Conservation (phyloP, 2,888 invertebrate genomes). For the Holacanthella duospinosa region DNA sequence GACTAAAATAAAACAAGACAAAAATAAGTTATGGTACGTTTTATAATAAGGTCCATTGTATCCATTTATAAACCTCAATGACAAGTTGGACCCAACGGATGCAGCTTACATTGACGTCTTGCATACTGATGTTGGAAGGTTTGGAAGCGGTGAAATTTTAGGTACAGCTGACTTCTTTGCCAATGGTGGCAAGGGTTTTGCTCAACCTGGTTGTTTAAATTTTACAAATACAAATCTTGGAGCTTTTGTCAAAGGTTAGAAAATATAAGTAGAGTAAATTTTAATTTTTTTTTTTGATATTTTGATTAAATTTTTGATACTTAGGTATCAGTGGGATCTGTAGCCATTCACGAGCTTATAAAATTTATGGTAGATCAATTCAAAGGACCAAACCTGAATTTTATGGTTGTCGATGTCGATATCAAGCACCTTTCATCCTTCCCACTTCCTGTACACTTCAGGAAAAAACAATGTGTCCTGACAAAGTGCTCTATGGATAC, state of each 20-base stretch:
- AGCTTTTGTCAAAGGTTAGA: neutral
- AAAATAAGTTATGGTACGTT: no score
- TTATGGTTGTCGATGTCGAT: constrained; percentile 7
- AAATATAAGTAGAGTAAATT: neutral
- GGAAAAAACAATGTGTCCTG: neutral
- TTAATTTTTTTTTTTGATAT: neutral
- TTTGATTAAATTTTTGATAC: no score
- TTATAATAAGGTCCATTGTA: constrained; percentile 2
- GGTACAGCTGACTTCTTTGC: constrained; percentile 8
- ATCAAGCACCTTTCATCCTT: neutral
- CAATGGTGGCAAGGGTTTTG: constrained; percentile 4
- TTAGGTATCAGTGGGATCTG: constrained; percentile 2
- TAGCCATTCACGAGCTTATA: constrained; percentile 8
- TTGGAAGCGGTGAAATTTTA: neutral
- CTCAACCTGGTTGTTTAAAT: constrained; percentile 4
- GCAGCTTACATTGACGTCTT: constrained; percentile 4
- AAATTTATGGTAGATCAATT: neutral
- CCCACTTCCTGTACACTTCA: neutral
- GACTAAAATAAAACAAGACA: neutral
- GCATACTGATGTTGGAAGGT: constrained; percentile 2
- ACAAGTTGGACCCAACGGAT: constrained; percentile 4
- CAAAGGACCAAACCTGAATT: neutral
- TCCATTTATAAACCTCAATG: neutral
- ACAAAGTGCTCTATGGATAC: constrained; percentile 4
- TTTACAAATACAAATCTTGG: constrained; percentile 3